Percentiles rank a stretch among this genome's conserved stretches.
Evolutionary conservation across 2,888 invertebrate species (phyloP).

Genomic region (Coenonympha arcania): DNA sequence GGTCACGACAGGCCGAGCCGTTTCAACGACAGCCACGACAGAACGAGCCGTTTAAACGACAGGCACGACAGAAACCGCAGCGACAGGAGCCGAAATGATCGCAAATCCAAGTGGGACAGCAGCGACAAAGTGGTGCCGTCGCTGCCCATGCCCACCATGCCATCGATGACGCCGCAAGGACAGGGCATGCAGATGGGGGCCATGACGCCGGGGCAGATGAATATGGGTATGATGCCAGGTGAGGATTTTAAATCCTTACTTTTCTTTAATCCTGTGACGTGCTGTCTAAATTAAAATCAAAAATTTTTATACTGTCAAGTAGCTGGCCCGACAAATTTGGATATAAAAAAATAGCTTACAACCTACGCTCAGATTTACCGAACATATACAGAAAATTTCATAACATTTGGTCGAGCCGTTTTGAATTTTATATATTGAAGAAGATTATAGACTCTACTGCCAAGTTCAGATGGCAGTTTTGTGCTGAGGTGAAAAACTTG

Average conservation of each 20-base stretch:
- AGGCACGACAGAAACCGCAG: conserved; percentile 22
- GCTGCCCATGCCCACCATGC: conserved; percentile 21
- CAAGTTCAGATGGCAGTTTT: no score
- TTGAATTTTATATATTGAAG: no score
- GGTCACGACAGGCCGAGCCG: conserved; percentile 25
- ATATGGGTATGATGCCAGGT: conserved; percentile 42
- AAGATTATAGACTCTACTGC: no score
- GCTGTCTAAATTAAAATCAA: no score
- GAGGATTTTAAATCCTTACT: not conserved
- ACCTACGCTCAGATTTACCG: no score
- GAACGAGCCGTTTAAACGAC: conserved; percentile 13
- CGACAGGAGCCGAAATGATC: not conserved
- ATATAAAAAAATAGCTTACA: no score
- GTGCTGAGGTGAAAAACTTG: no score
- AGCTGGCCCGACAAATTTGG: no score
- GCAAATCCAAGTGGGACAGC: conserved; percentile 11
- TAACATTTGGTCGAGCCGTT: no score
- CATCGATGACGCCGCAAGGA: not conserved
- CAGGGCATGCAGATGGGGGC: not conserved
- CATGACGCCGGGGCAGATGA: conserved; percentile 7
- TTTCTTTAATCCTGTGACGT: not conserved
- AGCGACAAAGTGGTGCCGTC: conserved; percentile 24
- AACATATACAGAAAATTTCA: no score
- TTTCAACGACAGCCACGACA: conserved; percentile 22
- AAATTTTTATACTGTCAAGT: no score